Evolutionary conservation across 2,888 invertebrate species (phyloP), one percentile per base, ranked within the genome.

Genomic region (Schizotus pectinicornis): DNA sequence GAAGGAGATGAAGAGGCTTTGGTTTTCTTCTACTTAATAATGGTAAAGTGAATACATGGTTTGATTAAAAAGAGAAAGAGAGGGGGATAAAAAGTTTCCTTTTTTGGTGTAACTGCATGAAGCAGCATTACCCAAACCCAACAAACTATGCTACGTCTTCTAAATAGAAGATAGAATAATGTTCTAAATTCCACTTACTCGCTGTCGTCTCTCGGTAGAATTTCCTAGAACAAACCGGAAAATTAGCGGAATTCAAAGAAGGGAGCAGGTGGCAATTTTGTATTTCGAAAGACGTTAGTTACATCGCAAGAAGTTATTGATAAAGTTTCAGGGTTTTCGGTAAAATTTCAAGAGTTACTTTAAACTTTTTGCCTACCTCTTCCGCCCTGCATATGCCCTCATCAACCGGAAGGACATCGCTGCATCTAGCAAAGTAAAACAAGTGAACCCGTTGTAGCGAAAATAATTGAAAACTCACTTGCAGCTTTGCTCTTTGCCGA

Each of bases 401-500:
- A 30, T 30, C 32, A 5, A 56, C 6, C 5, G 43, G 36, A 37
- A 36, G 3, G 8, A 42, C 3, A 30, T 38, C 42, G 3, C 11
- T 32, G n/a, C 46, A 46, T 22, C 56, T 56, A 22, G 13, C 35
- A 56, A 41, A 9, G 22, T 2, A 22, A 2, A 5, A 22, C 22
- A 22, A 22, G n/a, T n/a, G n/a, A n/a, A n/a, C n/a, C 33, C 33
- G 7, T 7, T 33, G 7, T 7, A 33, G 33, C 33, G 7, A 32
- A 52, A 42, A 36, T 52, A n/a, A n/a, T n/a, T n/a, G 30, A 22
- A 9, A 43, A 43, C 43, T 43, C 3, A 43, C 43, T 43, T 43
- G 43, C 43, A 43, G 30, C 55, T 45, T 7, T 32, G 43, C 22
- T 65, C 42, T 31, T 34, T 39, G 32, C 71, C 74, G 46, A 76